These are phyloP conservation scores for Mesitornis unicolor DNA, from an alignment of 2,113 vertebrate genomes.

Conservation along the genomic window DNA sequence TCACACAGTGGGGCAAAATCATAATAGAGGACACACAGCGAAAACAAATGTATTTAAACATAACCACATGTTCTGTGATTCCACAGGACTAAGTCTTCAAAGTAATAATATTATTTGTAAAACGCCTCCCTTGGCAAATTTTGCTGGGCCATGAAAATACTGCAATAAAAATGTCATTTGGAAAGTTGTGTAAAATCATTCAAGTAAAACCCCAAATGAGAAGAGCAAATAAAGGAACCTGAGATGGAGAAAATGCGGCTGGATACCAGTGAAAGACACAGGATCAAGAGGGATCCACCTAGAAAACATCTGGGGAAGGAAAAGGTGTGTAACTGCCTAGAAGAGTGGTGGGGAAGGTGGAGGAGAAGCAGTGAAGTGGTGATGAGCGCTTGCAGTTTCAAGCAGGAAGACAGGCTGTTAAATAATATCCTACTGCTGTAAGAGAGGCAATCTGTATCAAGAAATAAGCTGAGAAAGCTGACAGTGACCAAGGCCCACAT, in stretches of 20 bases:
- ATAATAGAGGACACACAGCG: slow-evolving; percentile 22
- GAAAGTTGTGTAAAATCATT: slow-evolving; percentile 21
- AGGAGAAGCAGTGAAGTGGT: not conserved
- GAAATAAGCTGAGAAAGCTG: not conserved
- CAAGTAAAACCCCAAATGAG: not conserved
- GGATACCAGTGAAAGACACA: not conserved
- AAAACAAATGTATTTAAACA: slow-evolving; percentile 55
- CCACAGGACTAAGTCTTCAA: slow-evolving; percentile 6
- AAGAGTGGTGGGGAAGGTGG: not conserved
- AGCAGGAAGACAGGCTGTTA: not conserved
- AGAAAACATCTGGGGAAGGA: not conserved
- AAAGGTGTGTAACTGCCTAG: not conserved
- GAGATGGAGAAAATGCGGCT: not conserved
- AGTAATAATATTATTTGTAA: slow-evolving; percentile 57
- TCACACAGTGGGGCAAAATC: slow-evolving; percentile 15
- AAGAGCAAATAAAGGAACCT: not conserved
- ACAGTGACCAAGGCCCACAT: not conserved
- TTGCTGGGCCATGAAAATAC: not conserved
- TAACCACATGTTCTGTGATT: slow-evolving; percentile 42
- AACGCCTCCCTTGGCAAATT: slow-evolving; percentile 49
- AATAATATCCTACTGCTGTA: not conserved
- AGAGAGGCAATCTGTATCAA: not conserved
- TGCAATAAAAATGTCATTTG: slow-evolving; percentile 35
- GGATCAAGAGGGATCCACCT: not conserved
- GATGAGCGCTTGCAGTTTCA: not conserved